A percentile compares a stretch with the other conserved stretches of the same genome.
phyloP scores from a whole-genome alignment of 2,797 vertebrate species.

The Trichosurus vulpecula region DNA sequence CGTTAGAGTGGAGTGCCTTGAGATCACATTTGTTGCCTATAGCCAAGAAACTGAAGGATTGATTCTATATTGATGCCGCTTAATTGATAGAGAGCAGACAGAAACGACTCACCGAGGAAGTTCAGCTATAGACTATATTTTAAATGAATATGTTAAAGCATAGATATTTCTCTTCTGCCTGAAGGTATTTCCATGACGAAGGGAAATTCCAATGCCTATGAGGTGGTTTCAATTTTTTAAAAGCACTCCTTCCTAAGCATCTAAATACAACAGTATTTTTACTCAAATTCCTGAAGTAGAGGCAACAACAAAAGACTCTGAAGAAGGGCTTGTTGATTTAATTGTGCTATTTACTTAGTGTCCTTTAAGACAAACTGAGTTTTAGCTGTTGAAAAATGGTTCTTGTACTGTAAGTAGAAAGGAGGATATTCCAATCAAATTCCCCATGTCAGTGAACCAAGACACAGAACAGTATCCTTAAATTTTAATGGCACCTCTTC shows the following conservation, averaged over 20 bases:
- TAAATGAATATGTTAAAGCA: neutral
- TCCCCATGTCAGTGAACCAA: conserved; percentile 14
- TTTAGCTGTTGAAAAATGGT: neutral
- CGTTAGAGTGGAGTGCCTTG: neutral
- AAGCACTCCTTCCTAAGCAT: neutral
- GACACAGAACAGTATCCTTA: neutral
- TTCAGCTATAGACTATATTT: neutral
- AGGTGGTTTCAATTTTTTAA: neutral
- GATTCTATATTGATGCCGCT: neutral
- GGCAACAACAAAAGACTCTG: neutral
- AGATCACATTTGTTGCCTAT: neutral
- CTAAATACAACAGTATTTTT: neutral
- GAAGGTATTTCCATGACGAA: neutral
- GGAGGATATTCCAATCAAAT: neutral
- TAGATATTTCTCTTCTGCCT: neutral
- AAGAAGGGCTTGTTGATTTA: neutral
- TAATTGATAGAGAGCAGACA: neutral
- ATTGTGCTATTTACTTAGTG: conserved; percentile 17
- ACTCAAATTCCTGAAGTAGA: neutral
- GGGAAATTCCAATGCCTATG: too few relatives aligned
- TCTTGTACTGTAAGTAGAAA: conserved; percentile 46
- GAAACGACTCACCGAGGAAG: neutral
- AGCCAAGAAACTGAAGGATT: neutral
- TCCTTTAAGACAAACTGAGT: conserved; percentile 12
- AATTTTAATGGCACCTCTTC: conserved; percentile 12